Evolutionary conservation across 2,888 invertebrate species (phyloP), one percentile per base, ranked within the genome.

Genomic region (Drosophila infuscata): DNA sequence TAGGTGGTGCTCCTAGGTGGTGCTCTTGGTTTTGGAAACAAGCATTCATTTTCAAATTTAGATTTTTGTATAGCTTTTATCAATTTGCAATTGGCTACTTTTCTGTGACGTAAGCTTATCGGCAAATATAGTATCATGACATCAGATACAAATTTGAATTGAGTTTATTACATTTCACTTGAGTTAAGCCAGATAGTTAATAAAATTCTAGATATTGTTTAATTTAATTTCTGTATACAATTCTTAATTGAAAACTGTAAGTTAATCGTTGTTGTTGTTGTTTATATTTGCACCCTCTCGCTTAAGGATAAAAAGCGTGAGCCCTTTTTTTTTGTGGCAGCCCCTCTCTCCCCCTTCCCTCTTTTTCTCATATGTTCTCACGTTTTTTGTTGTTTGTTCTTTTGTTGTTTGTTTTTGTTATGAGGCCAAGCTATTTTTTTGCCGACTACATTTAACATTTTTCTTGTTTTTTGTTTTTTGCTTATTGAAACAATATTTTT

Each of bases 401-500:
- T 64, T 71, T 48, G 75, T 76, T 67, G 70, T 48, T 74, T 74
- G 49, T 74, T 61, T 57, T 57, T 69, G 59, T 72, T 70, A 61
- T 81, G 78, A 61, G 74, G 59, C 63, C 73, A 77, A 64, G 73
- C 70, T 41, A 63, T 66, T 77, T 74, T 71, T 79, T 73, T 71
- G 77, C 81, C 25, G 82, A 70, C 74, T 76, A 70, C 54, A 73
- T 68, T 76, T 76, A 72, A 48, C 15, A 29, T 35, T 30, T 54
- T 59, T 38, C 25, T 30, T 66, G 60, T 79, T 77, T 74, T 68
- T 56, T 54, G 63, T 76, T 79, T 82, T 79, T 83, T 91, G 89
- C 90, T 89, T 92, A 87, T 88, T 91, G 82, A 87, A 82, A 83
- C 88, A 92, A 92, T 92, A 92, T 92, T 92, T 91, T 91, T 86